Percentiles rank a stretch among this genome's conserved stretches.
Conservation (phyloP, 2,797 vertebrate genomes). For the Gallinago solitaria region DNA sequence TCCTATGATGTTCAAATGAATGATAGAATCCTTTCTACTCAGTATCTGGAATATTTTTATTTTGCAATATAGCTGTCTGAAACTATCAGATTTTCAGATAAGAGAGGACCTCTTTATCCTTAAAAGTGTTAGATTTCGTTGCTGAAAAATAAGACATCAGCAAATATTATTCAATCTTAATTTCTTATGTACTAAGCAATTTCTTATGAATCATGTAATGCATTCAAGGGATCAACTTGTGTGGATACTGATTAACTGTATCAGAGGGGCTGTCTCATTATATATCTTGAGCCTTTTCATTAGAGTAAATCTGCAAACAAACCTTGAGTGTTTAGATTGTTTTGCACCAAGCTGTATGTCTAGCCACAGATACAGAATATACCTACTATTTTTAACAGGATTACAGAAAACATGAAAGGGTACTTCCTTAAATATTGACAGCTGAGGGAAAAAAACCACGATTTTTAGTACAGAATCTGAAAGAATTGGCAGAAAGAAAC, state of each 20-base stretch:
- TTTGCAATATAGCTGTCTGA: neutral
- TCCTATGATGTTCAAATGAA: neutral
- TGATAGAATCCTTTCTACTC: neutral
- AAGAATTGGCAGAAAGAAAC: constrained; percentile 26
- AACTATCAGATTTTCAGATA: neutral
- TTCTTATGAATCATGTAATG: constrained; percentile 30
- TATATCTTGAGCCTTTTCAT: constrained; percentile 50
- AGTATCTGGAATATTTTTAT: neutral
- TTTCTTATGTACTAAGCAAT: constrained; percentile 49
- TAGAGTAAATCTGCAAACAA: constrained; percentile 64
- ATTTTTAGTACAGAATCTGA: neutral
- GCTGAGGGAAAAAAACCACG: neutral
- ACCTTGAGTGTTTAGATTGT: constrained; percentile 31
- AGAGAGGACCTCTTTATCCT: neutral
- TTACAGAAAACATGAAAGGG: neutral
- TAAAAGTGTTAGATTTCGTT: neutral
- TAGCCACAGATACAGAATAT: neutral
- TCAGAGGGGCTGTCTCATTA: constrained; percentile 45
- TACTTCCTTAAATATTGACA: constrained; percentile 29
- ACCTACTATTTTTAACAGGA: constrained; percentile 27
- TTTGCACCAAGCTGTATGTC: neutral
- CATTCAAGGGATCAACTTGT: constrained; percentile 46
- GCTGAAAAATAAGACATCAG: constrained; percentile 22
- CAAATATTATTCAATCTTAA: constrained; percentile 44
- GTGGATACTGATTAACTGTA: constrained; percentile 53